Base-by-base conservation (phyloP, 2,888 invertebrate genomes). In the Leucozona laternaria region DNA sequence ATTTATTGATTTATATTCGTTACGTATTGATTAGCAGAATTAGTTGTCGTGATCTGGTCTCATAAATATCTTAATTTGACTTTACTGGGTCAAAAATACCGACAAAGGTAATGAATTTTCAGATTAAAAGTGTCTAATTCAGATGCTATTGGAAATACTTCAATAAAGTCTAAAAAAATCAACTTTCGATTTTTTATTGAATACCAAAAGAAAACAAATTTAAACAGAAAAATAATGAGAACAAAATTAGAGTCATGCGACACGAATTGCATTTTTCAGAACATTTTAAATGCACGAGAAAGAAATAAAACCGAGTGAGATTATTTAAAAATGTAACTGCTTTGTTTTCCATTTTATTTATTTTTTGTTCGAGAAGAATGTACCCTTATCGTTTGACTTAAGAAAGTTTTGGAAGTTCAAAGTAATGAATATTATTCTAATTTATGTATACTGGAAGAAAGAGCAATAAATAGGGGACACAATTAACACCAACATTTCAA, bases 1-100 rank as follows among this genome's bases (percentile, higher is more conserved):
- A 43, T 11, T 62, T 62, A 28, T 45, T 45, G 62, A 28, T 62
- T 45, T 22, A 28, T 28, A 62, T 62, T 62, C 25, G n/a, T 45
- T 45, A 62, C 4, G 6, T 62, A 45, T 62, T 62, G 6, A 62
- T 62, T 62, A 62, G 43, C 4, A 62, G 10, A 62, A 62, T 62
- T 62, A 62, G 28, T 17, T 45, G 4, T 45, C 13, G 25, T 62
- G 25, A 40, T 45, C 17, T 45, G 43, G 6, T n/a, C n/a, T 17
- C n/a, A 62, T 57, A 17, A 1, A 62, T 2, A 15, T 15, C 8
- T 43, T 25, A 43, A 62, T 62, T 62, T 28, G 1, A 22, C 15
- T 60, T 60, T 8, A 22, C 5, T 62, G 25, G 43, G n/a, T 43
- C 43, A 28, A 45, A 17, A 43, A 62, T 28, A n/a, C 43, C 62